phyloP scores from a whole-genome alignment of 2,888 invertebrate genomes.

The Brachypterus glaber region DNA sequence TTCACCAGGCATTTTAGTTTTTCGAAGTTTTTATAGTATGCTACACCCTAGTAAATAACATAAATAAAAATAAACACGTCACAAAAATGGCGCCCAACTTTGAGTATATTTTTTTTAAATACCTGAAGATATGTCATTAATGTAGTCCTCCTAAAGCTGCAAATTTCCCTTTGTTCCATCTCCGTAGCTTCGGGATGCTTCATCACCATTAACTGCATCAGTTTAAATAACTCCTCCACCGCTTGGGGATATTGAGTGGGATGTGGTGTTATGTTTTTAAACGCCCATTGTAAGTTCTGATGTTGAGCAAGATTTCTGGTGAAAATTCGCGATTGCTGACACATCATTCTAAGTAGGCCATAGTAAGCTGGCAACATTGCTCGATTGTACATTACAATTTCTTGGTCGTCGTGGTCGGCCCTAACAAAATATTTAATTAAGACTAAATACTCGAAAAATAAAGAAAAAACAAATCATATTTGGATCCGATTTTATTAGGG shows the following conservation, averaged over 20 bases:
- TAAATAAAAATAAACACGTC: too few species aligned
- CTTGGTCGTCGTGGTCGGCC: conserved; percentile 93
- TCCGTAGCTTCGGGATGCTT: conserved; percentile 69
- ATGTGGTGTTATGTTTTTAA: conserved; percentile 93
- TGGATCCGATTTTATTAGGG: too few species aligned
- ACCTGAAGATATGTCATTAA: conserved; percentile 79
- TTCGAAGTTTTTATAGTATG: too few species aligned
- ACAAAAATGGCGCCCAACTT: too few species aligned
- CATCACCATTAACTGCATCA: conserved; percentile 83
- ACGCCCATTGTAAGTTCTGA: conserved; percentile 95
- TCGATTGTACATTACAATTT: conserved; percentile 88
- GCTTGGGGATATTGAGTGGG: conserved; percentile 87
- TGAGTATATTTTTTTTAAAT: too few species aligned
- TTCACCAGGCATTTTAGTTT: too few species aligned
- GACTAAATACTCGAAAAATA: too few species aligned
- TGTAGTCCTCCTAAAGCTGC: conserved; percentile 73
- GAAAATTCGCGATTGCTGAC: conserved; percentile 78
- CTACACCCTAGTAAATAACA: too few species aligned
- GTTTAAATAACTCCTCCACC: conserved; percentile 82
- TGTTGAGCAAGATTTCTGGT: conserved; percentile 81
- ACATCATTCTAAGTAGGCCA: conserved; percentile 80
- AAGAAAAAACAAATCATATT: too few species aligned
- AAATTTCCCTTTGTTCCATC: conserved; percentile 73
- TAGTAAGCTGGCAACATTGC: conserved; percentile 90
- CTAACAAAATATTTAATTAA: too few species aligned